phyloP scores from a whole-genome alignment of 2,888 invertebrate species.

The Eretmocerus hayati region DNA sequence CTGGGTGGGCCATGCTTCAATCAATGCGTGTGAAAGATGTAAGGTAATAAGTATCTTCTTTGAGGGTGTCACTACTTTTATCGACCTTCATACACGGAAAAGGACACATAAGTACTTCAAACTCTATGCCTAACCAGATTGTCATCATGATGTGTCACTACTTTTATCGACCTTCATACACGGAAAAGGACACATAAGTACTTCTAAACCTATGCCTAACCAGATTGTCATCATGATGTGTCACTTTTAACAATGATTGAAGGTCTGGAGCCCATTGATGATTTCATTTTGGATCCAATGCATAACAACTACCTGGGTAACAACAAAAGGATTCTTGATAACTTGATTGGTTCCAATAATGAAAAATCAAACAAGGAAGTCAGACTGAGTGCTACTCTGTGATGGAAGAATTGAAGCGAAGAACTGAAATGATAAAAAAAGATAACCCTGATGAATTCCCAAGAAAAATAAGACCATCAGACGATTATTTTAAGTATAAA shows the following conservation, averaged over 20 bases:
- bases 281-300: background rate
- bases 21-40: slow-evolving; percentile 3
- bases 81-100: background rate
- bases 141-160: background rate
- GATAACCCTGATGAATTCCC: background rate
- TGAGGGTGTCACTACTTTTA: background rate
- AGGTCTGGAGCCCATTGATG: background rate
- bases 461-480: background rate
- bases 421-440: background rate
- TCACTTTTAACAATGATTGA: background rate
- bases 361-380: background rate
- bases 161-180: background rate
- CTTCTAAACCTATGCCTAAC: background rate
- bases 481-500: background rate
- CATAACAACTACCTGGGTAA: slow-evolving; percentile 1
- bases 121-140: background rate
- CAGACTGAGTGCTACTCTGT: background rate
- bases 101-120: background rate
- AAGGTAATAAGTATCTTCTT: background rate
- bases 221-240: background rate
- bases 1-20: background rate
- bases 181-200: background rate
- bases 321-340: slow-evolving; percentile 2
- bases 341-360: background rate
- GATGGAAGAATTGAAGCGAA: background rate